Conservation (phyloP, 2,888 invertebrate species). For the Sipha maydis region DNA sequence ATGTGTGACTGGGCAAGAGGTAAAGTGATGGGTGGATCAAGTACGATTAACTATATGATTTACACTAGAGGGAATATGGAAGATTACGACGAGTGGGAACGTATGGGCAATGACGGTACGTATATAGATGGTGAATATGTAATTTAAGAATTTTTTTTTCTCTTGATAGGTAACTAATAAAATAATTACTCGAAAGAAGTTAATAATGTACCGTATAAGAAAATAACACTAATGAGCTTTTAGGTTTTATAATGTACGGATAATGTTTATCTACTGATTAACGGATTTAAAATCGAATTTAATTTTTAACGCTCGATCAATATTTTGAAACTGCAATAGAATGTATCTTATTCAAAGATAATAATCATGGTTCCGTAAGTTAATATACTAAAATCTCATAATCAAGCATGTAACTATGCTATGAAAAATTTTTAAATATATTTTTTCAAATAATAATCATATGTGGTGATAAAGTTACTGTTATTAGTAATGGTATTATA, state of each 20-base stretch:
- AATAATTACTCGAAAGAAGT: neutral
- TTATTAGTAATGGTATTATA: no score
- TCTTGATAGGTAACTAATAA: no score
- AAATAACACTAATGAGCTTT: neutral
- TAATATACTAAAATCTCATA: no score
- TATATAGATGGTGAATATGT: constrained; percentile 11
- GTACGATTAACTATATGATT: constrained; percentile 70
- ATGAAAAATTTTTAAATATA: no score
- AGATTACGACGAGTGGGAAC: constrained; percentile 69
- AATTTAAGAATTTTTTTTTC: neutral
- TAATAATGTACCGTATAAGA: neutral
- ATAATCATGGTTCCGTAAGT: no score
- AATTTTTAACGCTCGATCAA: no score
- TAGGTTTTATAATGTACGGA: neutral
- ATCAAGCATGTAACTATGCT: no score
- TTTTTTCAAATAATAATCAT: no score
- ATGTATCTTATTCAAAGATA: no score
- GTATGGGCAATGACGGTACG: constrained; percentile 65
- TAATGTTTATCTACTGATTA: neutral
- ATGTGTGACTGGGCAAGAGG: constrained; percentile 69
- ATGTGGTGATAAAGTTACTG: no score
- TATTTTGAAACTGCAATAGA: no score
- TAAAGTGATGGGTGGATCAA: constrained; percentile 70
- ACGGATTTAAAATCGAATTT: neutral
- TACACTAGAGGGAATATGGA: constrained; percentile 67